A percentile compares a stretch with the other conserved stretches of the same genome.
Conservation (phyloP, 1,140 invertebrate species). For the Batillaria attramentaria region DNA sequence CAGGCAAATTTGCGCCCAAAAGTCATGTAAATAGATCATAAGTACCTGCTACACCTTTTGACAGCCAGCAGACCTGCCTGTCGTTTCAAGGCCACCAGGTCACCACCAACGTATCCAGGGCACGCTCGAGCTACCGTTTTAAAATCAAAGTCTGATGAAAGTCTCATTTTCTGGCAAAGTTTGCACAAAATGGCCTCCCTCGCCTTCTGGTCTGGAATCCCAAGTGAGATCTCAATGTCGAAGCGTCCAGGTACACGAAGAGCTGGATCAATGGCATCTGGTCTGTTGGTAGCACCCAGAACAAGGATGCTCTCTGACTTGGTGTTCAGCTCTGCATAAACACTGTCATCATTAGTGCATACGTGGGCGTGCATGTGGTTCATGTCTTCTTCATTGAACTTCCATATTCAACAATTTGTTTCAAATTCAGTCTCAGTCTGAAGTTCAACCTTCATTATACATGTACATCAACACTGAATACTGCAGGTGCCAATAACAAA, state of each 20-base stretch:
- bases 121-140: conserved; percentile 84
- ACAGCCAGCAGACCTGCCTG: background rate
- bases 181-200: conserved; percentile 78
- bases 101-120: conserved; percentile 97
- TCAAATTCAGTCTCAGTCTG: too few relatives aligned
- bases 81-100: conserved; percentile 79
- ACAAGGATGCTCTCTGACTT: conserved; percentile 84
- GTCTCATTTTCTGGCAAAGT: conserved; percentile 78
- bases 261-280: conserved; percentile 95
- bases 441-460: too few relatives aligned
- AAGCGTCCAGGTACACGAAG: conserved; percentile 94
- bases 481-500: too few relatives aligned
- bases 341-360: background rate
- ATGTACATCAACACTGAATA: too few relatives aligned
- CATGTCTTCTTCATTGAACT: too few relatives aligned
- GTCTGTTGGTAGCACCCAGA: conserved; percentile 95
- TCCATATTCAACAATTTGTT: too few relatives aligned
- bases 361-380: too few relatives aligned
- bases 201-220: conserved; percentile 85
- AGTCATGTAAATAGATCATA: background rate
- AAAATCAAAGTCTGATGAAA: conserved; percentile 82
- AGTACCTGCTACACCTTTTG: background rate
- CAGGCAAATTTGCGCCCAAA: too few relatives aligned
- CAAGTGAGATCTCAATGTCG: conserved; percentile 94
- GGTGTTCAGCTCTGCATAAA: conserved; percentile 58